These are phyloP conservation scores for Epistrophe eligans DNA, from an alignment of 2,888 invertebrate genomes.

Conservation along the genomic window DNA sequence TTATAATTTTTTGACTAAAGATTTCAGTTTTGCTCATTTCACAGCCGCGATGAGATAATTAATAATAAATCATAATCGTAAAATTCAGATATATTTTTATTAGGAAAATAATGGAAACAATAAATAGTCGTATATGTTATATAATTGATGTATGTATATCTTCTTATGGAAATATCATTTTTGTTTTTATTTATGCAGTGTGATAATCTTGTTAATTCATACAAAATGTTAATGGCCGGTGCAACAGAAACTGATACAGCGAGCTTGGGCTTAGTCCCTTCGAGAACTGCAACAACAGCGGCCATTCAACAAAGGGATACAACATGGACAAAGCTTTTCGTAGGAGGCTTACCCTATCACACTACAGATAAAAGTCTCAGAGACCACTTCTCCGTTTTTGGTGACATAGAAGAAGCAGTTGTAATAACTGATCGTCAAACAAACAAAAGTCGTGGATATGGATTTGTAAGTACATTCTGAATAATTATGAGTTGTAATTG, in stretches of 20 bases:
- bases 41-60: no score
- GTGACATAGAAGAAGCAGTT: constrained; percentile 99
- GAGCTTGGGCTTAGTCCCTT: constrained; percentile 82
- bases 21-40: no score
- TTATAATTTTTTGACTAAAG: no score
- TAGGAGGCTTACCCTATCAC: constrained; percentile 98
- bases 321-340: constrained; percentile 98
- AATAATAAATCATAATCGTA: no score
- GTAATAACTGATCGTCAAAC: constrained; percentile 99
- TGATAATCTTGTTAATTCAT: constrained; percentile 61
- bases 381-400: constrained; percentile 98
- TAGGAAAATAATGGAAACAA: no score
- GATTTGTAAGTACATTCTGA: constrained; percentile 92
- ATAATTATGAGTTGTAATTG: no score
- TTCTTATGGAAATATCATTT: neutral
- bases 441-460: constrained; percentile 98
- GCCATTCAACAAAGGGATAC: constrained; percentile 94
- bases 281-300: constrained; percentile 79
- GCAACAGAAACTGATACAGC: constrained; percentile 82
- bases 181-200: constrained; percentile 46
- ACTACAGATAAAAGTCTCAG: constrained; percentile 97
- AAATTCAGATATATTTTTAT: no score
- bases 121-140: no score
- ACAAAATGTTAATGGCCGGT: constrained; percentile 85
- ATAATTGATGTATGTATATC: no score